Evolutionary conservation across 2,888 invertebrate species (phyloP).

Genomic region (Caenorhabditis sp.): DNA sequence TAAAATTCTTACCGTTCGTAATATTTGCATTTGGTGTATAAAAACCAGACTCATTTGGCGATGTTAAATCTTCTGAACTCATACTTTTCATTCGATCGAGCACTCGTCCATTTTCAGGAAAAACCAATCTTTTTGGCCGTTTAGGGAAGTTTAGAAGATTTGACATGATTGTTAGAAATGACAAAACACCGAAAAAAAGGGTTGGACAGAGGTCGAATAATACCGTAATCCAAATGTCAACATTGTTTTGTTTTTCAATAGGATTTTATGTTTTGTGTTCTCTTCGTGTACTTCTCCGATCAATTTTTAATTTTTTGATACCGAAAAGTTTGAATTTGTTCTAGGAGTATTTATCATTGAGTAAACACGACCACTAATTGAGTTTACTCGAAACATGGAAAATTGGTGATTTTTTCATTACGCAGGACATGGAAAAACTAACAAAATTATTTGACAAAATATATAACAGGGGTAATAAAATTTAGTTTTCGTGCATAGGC

Average conservation of each 20-base stretch:
- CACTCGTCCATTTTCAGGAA: neutral
- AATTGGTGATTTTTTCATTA: too few species aligned
- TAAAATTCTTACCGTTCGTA: neutral
- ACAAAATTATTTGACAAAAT: too few species aligned
- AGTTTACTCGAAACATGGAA: too few species aligned
- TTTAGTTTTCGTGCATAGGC: too few species aligned
- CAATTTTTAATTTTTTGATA: neutral
- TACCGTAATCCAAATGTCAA: conserved; percentile 1
- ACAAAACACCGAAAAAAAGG: too few species aligned
- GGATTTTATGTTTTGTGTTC: neutral
- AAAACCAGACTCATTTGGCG: neutral
- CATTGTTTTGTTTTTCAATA: neutral
- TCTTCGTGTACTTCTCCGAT: neutral
- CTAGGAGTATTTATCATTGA: too few species aligned
- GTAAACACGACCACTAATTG: too few species aligned
- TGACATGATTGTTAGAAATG: too few species aligned
- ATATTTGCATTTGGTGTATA: neutral
- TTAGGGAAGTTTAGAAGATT: neutral
- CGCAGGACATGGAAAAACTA: too few species aligned
- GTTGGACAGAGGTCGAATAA: neutral
- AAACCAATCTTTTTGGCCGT: neutral
- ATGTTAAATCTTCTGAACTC: neutral
- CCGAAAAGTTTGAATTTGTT: too few species aligned
- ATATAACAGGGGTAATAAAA: too few species aligned
- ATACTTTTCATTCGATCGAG: neutral